Evolutionary conservation across 2,113 vertebrate species (phyloP).

Genomic region (Pterocles orientalis): DNA sequence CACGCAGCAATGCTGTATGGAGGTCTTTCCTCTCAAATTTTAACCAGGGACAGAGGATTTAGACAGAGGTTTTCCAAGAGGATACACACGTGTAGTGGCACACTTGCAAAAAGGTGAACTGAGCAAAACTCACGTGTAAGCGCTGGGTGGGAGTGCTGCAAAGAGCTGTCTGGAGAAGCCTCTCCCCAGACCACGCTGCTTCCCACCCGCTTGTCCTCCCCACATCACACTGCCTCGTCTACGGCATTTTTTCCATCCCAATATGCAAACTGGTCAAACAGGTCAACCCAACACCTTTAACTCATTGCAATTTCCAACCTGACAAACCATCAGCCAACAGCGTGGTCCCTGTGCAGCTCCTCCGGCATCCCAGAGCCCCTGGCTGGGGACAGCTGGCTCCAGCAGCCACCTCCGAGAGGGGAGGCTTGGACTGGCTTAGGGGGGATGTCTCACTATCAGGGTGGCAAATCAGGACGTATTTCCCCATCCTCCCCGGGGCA

Average conservation of each 20-base stretch:
- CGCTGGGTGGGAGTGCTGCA: neutral
- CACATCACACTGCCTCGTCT: neutral
- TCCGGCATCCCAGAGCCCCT: accelerated
- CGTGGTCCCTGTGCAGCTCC: accelerated
- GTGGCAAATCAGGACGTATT: neutral
- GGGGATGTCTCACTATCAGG: neutral
- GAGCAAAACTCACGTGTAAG: neutral
- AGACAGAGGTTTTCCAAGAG: neutral
- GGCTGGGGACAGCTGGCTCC: too few relatives aligned
- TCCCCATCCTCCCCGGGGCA: neutral
- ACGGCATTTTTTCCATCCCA: neutral
- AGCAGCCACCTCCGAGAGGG: neutral
- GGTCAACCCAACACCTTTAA: neutral
- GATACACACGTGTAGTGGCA: neutral
- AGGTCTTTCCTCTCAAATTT: neutral
- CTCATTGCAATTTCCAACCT: accelerated
- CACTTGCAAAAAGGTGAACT: neutral
- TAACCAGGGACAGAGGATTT: neutral
- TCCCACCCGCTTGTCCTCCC: neutral
- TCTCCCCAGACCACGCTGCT: neutral
- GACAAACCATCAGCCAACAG: neutral
- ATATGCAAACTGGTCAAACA: neutral
- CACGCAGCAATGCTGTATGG: accelerated
- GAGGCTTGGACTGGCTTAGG: neutral
- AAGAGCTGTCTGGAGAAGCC: neutral